Percentiles rank a stretch among this genome's conserved stretches.
Evolutionary conservation across 2,113 vertebrate species (phyloP).

Genomic region (Corynorhinus townsendii): DNA sequence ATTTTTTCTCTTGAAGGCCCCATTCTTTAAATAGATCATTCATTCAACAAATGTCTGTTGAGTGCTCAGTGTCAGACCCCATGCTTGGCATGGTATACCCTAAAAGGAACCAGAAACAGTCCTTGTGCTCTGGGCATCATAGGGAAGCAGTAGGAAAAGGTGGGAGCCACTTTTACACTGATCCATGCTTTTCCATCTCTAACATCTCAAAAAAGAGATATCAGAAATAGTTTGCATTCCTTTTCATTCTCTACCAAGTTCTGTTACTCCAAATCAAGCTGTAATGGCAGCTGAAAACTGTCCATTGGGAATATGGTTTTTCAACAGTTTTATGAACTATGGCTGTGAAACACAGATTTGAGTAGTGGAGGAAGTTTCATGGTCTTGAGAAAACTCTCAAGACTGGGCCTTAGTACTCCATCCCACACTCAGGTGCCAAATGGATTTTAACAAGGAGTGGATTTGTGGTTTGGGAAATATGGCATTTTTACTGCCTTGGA

Average conservation of each 20-base stretch:
- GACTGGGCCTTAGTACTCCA: background rate
- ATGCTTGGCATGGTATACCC: background rate
- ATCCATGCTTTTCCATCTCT: background rate
- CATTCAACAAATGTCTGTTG: slow-evolving; percentile 36
- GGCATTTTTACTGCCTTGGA: slow-evolving; percentile 77
- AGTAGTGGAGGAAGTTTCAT: background rate
- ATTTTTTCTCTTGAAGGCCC: slow-evolving; percentile 33
- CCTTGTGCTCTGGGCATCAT: background rate
- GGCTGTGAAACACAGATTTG: background rate
- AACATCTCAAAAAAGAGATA: background rate
- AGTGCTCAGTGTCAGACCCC: background rate
- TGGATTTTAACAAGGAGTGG: slow-evolving; percentile 82
- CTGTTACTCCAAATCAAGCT: background rate
- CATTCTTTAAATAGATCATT: slow-evolving; percentile 65
- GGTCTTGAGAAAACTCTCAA: background rate
- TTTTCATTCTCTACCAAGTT: background rate
- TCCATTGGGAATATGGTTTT: background rate
- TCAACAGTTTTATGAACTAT: background rate
- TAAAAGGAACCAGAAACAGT: background rate
- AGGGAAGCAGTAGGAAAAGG: background rate
- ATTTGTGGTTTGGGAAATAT: slow-evolving; percentile 82
- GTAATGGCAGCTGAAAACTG: background rate
- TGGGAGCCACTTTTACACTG: background rate
- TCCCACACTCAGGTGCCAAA: slow-evolving; percentile 50
- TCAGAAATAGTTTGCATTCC: background rate